Percentiles rank a stretch among this genome's conserved stretches.
Conservation (phyloP, 2,113 vertebrate species). For the Neolamprologus toae region DNA sequence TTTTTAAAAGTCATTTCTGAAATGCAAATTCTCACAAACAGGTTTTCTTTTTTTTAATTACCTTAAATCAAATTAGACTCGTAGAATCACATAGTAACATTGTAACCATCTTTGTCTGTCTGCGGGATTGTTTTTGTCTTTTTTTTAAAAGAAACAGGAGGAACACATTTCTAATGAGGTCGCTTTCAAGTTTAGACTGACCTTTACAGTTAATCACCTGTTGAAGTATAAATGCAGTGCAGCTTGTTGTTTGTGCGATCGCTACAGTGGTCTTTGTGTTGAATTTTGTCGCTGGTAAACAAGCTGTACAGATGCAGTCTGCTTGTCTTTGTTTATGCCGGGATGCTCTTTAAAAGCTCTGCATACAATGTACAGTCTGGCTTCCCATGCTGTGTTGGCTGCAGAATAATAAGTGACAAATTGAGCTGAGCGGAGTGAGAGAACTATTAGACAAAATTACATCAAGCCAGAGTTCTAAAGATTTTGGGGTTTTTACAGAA, state of each 20-base stretch:
- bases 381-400: not conserved
- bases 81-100: not conserved
- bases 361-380: not conserved
- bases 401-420: not conserved
- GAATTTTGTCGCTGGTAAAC: not conserved
- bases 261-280: not conserved
- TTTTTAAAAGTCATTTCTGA: not conserved
- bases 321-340: not conserved
- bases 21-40: not conserved
- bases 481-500: not conserved
- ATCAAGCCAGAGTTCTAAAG: not conserved
- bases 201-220: not conserved
- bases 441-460: not conserved
- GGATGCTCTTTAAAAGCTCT: constrained; percentile 62
- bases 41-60: not conserved
- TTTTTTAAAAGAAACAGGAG: not conserved
- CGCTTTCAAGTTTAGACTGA: not conserved
- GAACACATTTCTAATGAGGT: not conserved
- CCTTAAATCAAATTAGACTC: not conserved
- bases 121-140: not conserved
- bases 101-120: not conserved
- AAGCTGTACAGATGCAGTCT: not conserved
- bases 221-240: not conserved
- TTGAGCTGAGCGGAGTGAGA: not conserved
- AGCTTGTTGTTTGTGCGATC: not conserved